These are phyloP conservation scores for Anarrhichthys ocellatus DNA, from an alignment of 2,113 vertebrate genomes.

Conservation along the genomic window DNA sequence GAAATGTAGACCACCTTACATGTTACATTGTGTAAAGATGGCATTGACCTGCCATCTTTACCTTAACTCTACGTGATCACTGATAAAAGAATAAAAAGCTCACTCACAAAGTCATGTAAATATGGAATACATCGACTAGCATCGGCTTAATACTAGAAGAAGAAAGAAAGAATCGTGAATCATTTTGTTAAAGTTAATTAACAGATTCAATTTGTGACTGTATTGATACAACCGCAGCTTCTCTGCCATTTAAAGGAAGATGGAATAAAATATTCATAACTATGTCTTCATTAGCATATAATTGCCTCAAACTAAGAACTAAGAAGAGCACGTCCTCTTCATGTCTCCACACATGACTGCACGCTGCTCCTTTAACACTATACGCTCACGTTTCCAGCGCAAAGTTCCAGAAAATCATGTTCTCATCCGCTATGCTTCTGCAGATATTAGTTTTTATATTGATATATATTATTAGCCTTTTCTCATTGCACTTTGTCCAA, in stretches of 20 bases:
- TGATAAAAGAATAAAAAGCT: background rate
- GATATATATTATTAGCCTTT: background rate
- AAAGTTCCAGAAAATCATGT: background rate
- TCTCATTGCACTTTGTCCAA: too few relatives aligned
- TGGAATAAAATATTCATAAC: too few relatives aligned
- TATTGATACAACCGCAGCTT: background rate
- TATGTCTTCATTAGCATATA: too few relatives aligned
- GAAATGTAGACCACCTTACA: too few relatives aligned
- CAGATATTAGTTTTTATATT: background rate
- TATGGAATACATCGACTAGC: background rate
- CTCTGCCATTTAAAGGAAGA: background rate
- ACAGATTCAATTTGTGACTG: background rate
- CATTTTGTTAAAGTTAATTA: background rate
- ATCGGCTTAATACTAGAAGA: background rate
- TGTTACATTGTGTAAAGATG: too few relatives aligned
- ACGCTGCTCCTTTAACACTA: background rate
- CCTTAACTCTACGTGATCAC: too few relatives aligned
- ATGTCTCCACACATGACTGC: too few relatives aligned
- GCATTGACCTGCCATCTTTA: too few relatives aligned
- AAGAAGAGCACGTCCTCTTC: too few relatives aligned
- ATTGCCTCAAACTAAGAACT: too few relatives aligned
- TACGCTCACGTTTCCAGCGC: background rate
- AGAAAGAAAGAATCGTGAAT: background rate
- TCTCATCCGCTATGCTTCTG: background rate
- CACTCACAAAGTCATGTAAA: background rate